Evolutionary conservation across 2,113 vertebrate species (phyloP), one percentile per base, ranked within the genome.

Genomic region (Nothocercus julius): DNA sequence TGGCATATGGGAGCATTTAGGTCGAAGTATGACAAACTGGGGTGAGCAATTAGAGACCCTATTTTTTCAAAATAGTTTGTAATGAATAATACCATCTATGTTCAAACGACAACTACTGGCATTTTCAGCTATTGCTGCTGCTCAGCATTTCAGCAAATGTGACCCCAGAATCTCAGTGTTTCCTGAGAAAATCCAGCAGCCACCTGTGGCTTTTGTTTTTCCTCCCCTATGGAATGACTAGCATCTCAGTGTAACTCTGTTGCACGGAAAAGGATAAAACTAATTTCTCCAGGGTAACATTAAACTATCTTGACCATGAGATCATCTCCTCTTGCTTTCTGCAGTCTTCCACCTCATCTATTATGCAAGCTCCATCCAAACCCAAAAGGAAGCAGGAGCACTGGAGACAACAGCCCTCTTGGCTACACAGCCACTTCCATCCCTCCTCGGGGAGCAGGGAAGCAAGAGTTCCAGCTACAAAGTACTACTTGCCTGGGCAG

Each of bases 401-500:
- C 47, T 70, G 49, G 22, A 51, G 68, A 70, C n/a, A 51, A 19
- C 14, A 51, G n/a, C 49, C 54, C 63, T n/a, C n/a, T 87, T 54
- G 32, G 27, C 84, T 63, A 82, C 27, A 77, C 18, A 80, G 5
- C 27, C 30, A 49, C n/a, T 77, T 93, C 79, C 62, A 67, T 51
- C 56, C 73, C 88, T 86, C 88, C 64, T 62, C 27, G 81, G 72
- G 56, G 28, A 73, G 78, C 53, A 82, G 34, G 83, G 72, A 90
- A 80, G 49, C 32, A 59, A 44, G n/a, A 85, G 21, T 51, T 56
- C 13, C 82, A 89, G 30, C 22, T 64, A 75, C 87, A 93, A 87
- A 87, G 64, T 2, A 92, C 21, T 70, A 85, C 74, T 34, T 89
- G 78, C 85, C 51, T 78, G 76, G 68, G 87, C 91, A 73, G 92